Evolutionary conservation across 1,140 invertebrate species (phyloP).

Genomic region (Wiebesia pumilae): DNA sequence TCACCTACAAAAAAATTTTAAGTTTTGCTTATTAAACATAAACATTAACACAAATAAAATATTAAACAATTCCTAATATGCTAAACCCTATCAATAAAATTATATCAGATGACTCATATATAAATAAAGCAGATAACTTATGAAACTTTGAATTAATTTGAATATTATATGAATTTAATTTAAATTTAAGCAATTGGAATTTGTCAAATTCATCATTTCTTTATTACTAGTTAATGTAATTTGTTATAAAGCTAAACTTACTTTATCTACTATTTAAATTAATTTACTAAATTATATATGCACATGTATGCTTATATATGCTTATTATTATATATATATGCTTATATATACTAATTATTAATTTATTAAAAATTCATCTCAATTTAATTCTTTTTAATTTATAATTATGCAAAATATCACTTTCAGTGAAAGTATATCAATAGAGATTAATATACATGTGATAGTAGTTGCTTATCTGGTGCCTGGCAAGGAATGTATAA

Average conservation of each 20-base stretch:
- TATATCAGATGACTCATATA: not conserved
- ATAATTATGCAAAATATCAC: not conserved
- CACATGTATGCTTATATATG: not conserved
- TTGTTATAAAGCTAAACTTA: not conserved
- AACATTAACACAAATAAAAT: not conserved
- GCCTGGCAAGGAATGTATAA: not conserved
- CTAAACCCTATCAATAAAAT: not conserved
- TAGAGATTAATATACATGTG: not conserved
- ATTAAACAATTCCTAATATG: not conserved
- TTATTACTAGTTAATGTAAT: no score
- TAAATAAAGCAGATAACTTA: not conserved
- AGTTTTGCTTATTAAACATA: not conserved
- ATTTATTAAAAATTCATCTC: not conserved
- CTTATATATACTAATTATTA: not conserved
- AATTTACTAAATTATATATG: not conserved
- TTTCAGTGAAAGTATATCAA: not conserved
- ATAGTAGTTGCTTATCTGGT: slow-evolving; percentile 12
- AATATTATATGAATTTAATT: not conserved
- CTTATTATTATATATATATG: no score
- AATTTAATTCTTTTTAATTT: not conserved
- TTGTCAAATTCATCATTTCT: not conserved
- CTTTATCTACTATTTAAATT: not conserved
- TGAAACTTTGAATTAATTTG: not conserved
- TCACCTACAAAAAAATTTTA: not conserved
- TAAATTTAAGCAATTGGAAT: not conserved